phyloP scores from a whole-genome alignment of 2,113 vertebrate species.

The Rynchops niger region DNA sequence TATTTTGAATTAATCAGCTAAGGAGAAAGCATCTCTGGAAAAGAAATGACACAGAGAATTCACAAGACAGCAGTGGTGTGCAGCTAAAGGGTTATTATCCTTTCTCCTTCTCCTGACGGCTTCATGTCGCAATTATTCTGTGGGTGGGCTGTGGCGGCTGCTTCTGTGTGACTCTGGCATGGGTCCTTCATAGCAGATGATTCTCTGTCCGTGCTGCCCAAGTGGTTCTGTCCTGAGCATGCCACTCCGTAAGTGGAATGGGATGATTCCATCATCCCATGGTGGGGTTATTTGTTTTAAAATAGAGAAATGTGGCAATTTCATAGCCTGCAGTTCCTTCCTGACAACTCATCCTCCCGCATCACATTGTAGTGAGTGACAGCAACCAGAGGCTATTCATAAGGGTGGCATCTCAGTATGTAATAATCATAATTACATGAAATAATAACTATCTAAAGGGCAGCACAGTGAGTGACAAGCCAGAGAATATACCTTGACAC shows the following conservation, averaged over 20 bases:
- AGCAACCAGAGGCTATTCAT: conserved; percentile 76
- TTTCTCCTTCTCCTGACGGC: neutral
- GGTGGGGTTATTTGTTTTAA: neutral
- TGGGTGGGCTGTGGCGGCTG: neutral
- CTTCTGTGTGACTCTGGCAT: neutral
- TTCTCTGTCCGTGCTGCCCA: neutral
- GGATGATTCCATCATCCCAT: too few species aligned
- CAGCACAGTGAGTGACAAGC: conserved; percentile 74
- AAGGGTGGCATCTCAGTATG: conserved; percentile 72
- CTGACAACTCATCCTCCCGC: conserved; percentile 47
- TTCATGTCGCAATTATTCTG: neutral
- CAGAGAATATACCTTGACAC: conserved; percentile 77
- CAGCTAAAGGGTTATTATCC: neutral
- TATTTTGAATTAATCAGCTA: neutral
- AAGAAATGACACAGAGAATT: neutral
- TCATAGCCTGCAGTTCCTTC: neutral
- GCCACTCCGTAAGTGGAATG: neutral
- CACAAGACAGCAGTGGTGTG: neutral
- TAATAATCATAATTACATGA: conserved; percentile 80
- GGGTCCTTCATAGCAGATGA: neutral
- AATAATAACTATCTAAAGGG: conserved; percentile 80
- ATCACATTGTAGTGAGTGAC: conserved; percentile 71
- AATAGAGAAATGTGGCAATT: neutral
- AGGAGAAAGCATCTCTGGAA: neutral
- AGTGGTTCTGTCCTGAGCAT: neutral